Evolutionary conservation across 1,140 invertebrate species (phyloP).

Genomic region (Drosophila oshimai): DNA sequence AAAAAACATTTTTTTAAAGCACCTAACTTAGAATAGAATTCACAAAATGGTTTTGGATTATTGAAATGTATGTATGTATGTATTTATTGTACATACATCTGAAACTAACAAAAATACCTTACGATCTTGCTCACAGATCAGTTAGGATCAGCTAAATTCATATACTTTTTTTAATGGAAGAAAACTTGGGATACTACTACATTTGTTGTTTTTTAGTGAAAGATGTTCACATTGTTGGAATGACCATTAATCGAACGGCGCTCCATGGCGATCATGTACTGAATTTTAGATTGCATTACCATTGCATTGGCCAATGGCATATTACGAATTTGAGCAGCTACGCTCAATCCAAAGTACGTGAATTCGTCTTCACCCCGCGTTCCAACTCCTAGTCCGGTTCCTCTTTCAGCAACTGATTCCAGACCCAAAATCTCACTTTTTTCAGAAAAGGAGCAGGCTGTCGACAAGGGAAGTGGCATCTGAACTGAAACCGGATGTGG

Average conservation of each 20-base stretch:
- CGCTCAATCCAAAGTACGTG: slow-evolving; percentile 59
- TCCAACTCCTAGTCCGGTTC: not conserved
- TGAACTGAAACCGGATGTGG: not conserved
- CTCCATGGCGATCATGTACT: slow-evolving; percentile 54
- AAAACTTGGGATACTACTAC: too few species aligned
- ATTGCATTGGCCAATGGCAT: slow-evolving; percentile 61
- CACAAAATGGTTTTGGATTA: not conserved
- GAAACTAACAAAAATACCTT: too few species aligned
- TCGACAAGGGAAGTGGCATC: not conserved
- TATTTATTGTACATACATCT: too few species aligned
- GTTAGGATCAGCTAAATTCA: too few species aligned
- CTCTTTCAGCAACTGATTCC: not conserved
- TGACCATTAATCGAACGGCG: slow-evolving; percentile 51
- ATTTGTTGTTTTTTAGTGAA: slow-evolving; percentile 22
- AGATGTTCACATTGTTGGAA: slow-evolving; percentile 21
- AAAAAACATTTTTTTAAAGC: not conserved
- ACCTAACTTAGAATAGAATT: not conserved
- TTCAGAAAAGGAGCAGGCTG: not conserved
- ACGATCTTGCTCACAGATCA: not conserved
- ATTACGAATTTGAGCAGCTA: slow-evolving; percentile 56
- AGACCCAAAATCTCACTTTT: not conserved
- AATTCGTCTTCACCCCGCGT: slow-evolving; percentile 54
- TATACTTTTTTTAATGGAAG: too few species aligned
- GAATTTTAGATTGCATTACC: slow-evolving; percentile 65
- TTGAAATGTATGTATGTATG: too few species aligned